A percentile compares a stretch with the other conserved stretches of the same genome.
Conservation (phyloP, 2,113 vertebrate genomes). For the Corythoichthys haematopterus region DNA sequence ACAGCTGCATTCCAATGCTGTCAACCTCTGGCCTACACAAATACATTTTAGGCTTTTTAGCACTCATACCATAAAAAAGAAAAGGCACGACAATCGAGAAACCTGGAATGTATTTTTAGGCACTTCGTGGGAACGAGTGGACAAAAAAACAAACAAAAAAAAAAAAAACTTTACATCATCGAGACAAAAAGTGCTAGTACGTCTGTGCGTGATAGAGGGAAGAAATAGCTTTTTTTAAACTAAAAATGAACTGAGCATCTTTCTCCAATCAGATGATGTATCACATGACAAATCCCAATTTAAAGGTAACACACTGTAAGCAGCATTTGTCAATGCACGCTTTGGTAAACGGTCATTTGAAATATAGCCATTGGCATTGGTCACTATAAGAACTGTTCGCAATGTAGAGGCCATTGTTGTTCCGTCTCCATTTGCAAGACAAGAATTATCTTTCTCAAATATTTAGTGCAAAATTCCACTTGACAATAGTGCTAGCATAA, state of each 20-base stretch:
- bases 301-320: conserved; percentile 25
- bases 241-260: conserved; percentile 19
- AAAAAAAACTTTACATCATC: conserved; percentile 20
- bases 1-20: conserved; percentile 41
- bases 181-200: conserved; percentile 32
- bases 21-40: conserved; percentile 16
- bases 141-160: conserved; percentile 7
- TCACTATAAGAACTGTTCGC: not conserved
- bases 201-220: conserved; percentile 8
- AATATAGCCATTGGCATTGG: not conserved
- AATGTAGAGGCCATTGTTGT: not conserved
- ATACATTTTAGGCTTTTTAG: conserved; percentile 77
- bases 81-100: conserved; percentile 48
- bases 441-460: not conserved
- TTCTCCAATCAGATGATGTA: not conserved
- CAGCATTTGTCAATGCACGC: not conserved
- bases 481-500: not conserved
- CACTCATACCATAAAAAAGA: conserved; percentile 37
- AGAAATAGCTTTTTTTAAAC: conserved; percentile 3
- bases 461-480: conserved; percentile 6
- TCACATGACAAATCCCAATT: conserved; percentile 1
- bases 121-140: conserved; percentile 61
- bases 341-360: not conserved
- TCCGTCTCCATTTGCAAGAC: not conserved
- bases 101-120: conserved; percentile 87